Evolutionary conservation across 2,113 vertebrate genomes (phyloP).

Genomic region (Chloroceryle aenea): DNA sequence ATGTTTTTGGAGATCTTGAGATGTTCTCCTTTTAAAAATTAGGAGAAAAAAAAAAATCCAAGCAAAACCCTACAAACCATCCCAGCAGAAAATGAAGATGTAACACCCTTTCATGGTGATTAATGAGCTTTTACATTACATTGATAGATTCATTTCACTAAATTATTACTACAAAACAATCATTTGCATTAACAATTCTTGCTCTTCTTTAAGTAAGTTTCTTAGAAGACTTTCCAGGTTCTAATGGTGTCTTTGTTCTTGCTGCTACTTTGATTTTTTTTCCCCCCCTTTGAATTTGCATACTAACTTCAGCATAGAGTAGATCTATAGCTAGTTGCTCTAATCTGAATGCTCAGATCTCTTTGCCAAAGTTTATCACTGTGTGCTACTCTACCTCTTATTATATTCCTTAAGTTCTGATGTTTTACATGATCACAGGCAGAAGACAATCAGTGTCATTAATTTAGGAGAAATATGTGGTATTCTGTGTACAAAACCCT

Average conservation of each 20-base stretch:
- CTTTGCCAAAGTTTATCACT: neutral
- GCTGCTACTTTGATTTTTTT: constrained; percentile 17
- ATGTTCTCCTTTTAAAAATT: neutral
- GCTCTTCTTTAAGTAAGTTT: neutral
- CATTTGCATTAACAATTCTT: constrained; percentile 29
- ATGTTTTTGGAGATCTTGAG: neutral
- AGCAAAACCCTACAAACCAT: neutral
- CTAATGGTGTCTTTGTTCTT: constrained; percentile 37
- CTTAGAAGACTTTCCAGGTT: constrained; percentile 33
- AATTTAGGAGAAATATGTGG: neutral
- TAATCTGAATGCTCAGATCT: neutral
- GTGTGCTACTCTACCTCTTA: neutral
- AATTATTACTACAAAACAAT: constrained; percentile 17
- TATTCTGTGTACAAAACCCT: neutral
- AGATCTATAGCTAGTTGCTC: neutral
- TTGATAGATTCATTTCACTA: constrained; percentile 3
- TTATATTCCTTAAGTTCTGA: neutral
- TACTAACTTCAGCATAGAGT: neutral
- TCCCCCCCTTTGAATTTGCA: neutral
- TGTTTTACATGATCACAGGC: neutral
- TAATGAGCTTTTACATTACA: neutral
- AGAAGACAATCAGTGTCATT: neutral
- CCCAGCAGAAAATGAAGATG: neutral
- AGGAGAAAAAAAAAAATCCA: neutral
- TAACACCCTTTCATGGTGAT: neutral